These are phyloP conservation scores for Haliaeetus leucogaster DNA, from an alignment of 2,113 vertebrate species.

Conservation along the genomic window DNA sequence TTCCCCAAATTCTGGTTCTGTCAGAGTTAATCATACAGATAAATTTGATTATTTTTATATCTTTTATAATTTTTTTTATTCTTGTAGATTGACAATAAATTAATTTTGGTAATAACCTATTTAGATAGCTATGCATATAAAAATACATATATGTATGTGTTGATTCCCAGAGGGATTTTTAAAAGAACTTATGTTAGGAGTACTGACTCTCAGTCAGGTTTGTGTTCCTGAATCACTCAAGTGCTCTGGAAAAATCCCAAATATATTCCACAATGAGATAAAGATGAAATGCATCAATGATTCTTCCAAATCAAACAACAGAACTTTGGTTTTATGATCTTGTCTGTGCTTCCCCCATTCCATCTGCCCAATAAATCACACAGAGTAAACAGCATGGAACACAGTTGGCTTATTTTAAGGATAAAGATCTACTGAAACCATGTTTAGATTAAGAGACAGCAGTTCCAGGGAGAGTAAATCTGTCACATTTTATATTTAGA, in stretches of 20 bases:
- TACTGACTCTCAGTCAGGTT: neutral
- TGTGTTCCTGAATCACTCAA: neutral
- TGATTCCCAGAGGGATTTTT: neutral
- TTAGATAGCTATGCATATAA: neutral
- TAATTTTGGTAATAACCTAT: neutral
- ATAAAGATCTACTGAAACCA: constrained; percentile 22
- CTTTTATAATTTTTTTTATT: neutral
- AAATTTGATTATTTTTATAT: neutral
- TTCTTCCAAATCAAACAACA: constrained; percentile 28
- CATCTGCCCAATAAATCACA: constrained; percentile 45
- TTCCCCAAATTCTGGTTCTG: neutral
- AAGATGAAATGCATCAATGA: constrained; percentile 31
- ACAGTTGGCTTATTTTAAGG: constrained; percentile 16
- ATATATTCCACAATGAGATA: neutral
- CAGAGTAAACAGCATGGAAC: constrained; percentile 35
- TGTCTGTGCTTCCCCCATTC: constrained; percentile 40
- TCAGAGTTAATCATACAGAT: neutral
- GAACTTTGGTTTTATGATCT: constrained; percentile 19
- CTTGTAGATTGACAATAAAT: neutral
- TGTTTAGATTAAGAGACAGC: constrained; percentile 34
- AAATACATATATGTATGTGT: neutral
- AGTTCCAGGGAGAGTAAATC: constrained; percentile 25
- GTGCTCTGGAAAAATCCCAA: constrained; percentile 9
- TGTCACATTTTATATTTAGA: constrained; percentile 36
- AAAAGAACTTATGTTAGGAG: neutral